Base-by-base conservation (phyloP, 2,797 vertebrate genomes). In the Gila robusta region DNA sequence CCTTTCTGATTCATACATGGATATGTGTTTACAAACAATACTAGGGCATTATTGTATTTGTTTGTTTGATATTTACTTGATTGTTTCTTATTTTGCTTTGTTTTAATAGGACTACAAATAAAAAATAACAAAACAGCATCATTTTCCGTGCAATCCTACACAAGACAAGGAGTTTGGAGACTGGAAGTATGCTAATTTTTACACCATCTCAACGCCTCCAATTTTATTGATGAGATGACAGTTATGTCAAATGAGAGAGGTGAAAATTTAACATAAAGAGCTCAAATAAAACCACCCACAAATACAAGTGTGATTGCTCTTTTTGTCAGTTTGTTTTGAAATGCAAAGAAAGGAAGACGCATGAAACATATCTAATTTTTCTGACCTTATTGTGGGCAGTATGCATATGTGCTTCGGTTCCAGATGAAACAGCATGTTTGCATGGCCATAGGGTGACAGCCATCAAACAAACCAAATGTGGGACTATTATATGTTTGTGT, bases 251-350 rank as follows among this genome's bases (percentile, higher is more conserved):
- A 66, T 66, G 32, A 39, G 28, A 69, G 23, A 71, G 35, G n/a
- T 41, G 17, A 59, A 82, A 71, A 28, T n/a, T 71, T 56, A 41
- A 21, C 9, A 59, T 71, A 26, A 71, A 72, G 47, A 39, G 28
- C 23, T 10, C 0, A 82, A 56, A 19, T 70, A 56, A 69, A 54
- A 82, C 49, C 66, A 56, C 80, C 49, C 32, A 54, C 80, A 70
- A 81, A 54, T 23, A 37, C 37, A 28, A 59, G 35, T 5, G 52
- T 23, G 19, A 39, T 70, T 23, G 67, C 9, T 70, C 28, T 39
- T 26, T 44, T 80, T 80, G 79, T 35, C 28, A 54, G 8, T 52
- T 47, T 19, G 35, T 32, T 71, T 70, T 82, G 49, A 71, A 70
- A 54, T 37, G 64, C 64, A 67, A 54, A 70, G 10, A 54, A 52